Evolutionary conservation across 2,797 vertebrate genomes (phyloP).

Genomic region (Mycteria americana): DNA sequence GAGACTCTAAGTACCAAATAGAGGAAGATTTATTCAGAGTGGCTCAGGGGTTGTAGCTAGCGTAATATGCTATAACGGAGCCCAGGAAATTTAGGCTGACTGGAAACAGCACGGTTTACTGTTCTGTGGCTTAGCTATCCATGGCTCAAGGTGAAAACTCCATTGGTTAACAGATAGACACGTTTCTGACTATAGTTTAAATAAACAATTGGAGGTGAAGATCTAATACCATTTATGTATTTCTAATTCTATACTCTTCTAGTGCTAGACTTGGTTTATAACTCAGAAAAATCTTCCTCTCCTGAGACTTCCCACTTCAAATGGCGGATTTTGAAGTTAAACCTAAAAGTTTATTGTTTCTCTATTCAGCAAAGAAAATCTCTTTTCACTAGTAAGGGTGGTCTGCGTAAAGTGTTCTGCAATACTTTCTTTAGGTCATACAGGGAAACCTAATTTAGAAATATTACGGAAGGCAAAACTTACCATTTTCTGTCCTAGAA

Average conservation of each 20-base stretch:
- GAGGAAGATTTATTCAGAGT: constrained; percentile 34
- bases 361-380: not conserved
- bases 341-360: not conserved
- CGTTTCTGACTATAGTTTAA: not conserved
- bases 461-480: constrained; percentile 14
- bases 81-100: not conserved
- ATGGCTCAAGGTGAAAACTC: not conserved
- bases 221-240: not conserved
- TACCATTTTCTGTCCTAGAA: not conserved
- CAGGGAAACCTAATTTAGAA: constrained; percentile 24
- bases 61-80: not conserved
- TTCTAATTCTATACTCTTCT: not conserved
- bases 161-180: not conserved
- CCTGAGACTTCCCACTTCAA: not conserved
- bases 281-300: not conserved
- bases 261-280: not conserved
- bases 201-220: not conserved
- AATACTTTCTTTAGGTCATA: not conserved
- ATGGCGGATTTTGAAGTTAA: not conserved
- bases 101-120: not conserved
- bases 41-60: not conserved
- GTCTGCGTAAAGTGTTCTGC: not conserved
- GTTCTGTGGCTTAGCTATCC: not conserved
- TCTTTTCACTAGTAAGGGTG: not conserved
- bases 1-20: not conserved